These are phyloP conservation scores for Synanthedon myopaeformis DNA, from an alignment of 2,888 invertebrate species.

Conservation along the genomic window DNA sequence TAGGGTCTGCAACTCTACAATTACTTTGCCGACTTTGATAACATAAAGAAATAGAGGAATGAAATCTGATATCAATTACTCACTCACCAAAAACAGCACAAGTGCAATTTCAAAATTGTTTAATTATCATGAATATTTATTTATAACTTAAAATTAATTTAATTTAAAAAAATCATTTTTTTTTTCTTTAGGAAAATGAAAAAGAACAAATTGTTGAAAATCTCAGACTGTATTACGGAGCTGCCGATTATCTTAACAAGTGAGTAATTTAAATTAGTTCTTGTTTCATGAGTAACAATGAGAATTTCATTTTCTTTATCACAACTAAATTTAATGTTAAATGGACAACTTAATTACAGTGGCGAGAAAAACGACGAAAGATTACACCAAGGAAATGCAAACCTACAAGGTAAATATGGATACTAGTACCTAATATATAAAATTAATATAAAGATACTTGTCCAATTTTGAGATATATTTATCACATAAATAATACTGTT, in stretches of 20 bases:
- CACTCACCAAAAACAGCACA: no score
- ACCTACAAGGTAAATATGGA: conserved; percentile 57
- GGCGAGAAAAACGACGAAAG: conserved; percentile 41
- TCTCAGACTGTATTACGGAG: conserved; percentile 48
- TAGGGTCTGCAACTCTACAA: no score
- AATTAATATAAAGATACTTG: no score
- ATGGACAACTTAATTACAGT: conserved; percentile 21
- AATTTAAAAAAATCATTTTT: neutral
- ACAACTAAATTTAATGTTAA: neutral
- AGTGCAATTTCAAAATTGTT: no score
- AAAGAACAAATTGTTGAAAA: conserved; percentile 17
- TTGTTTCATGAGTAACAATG: conserved; percentile 1
- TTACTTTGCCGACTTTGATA: no score
- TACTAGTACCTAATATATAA: no score
- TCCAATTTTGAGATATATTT: no score
- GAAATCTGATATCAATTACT: no score
- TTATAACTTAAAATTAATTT: neutral
- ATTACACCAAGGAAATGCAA: conserved; percentile 53
- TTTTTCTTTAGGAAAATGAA: conserved; percentile 31
- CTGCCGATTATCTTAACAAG: conserved; percentile 56
- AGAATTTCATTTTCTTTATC: neutral
- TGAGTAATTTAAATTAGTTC: conserved; percentile 17
- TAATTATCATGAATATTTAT: neutral
- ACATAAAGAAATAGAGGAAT: no score
- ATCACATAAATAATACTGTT: neutral